Conservation (phyloP, 2,113 vertebrate species). For the Pedionomus torquatus region DNA sequence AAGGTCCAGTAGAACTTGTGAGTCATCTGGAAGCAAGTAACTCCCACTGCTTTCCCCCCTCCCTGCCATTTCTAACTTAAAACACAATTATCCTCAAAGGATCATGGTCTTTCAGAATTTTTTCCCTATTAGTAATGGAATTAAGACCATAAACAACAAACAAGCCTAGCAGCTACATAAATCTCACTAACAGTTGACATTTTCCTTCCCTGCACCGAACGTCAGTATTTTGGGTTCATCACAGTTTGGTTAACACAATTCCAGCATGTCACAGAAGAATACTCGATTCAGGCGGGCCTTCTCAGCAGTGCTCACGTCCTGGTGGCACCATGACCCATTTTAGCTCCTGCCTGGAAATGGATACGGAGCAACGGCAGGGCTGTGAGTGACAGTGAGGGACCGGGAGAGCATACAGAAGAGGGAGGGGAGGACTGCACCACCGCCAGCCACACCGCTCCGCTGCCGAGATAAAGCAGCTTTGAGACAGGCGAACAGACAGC, state of each 20-base stretch:
- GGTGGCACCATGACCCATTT: background rate
- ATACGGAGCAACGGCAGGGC: background rate
- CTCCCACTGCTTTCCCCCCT: background rate
- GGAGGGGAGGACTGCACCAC: background rate
- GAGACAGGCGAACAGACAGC: background rate
- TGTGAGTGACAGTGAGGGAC: background rate
- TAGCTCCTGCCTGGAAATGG: background rate
- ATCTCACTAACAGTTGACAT: background rate
- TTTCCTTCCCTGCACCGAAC: background rate
- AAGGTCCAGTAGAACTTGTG: background rate
- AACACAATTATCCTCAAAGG: background rate
- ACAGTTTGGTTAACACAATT: background rate
- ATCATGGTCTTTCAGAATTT: background rate
- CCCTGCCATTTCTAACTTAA: background rate
- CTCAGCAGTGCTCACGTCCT: fast-evolving
- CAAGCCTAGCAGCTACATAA: background rate
- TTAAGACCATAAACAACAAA: background rate
- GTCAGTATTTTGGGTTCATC: background rate
- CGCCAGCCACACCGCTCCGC: background rate
- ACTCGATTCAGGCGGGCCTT: background rate
- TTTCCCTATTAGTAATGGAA: background rate
- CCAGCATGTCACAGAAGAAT: background rate
- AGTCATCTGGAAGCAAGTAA: background rate
- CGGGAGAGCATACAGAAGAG: fast-evolving
- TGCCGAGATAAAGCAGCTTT: background rate